Evolutionary conservation across 2,888 invertebrate genomes (phyloP), one percentile per base, ranked within the genome.

Genomic region (Clitarchus hookeri): DNA sequence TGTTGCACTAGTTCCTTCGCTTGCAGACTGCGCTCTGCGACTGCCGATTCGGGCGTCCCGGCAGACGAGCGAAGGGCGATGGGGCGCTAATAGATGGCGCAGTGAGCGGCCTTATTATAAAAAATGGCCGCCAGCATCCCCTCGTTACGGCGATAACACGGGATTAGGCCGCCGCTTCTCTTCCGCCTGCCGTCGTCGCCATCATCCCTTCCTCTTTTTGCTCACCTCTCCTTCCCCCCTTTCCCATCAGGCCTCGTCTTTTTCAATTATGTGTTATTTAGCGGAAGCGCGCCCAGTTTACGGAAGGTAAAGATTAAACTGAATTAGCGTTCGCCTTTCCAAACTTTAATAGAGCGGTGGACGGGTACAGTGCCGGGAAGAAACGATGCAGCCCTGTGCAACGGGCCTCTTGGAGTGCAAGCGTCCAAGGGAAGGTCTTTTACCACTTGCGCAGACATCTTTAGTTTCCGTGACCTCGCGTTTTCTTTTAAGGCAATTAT

Each of bases 191-290:
- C 53, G 19, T 53, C 53, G 53, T 19, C 53, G 12, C 79, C 25
- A 11, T 19, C 79, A 27, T 23, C 82, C 82, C 27, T 2, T 8
- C 82, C 27, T 44, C 27, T 6, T 6, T 23, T 27, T 36, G 27
- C 78, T 26, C 26, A 16, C 16, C 82, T 27, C 82, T 65, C 65
- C 82, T 6, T 12, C 6, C 3, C 79, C 79, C 82, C 27, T 27
- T 27, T 27, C 6, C 78, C 26, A 0, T 82, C 16, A 27, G 16
- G 19, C 84, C 87, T 65, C 84, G 87, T 87, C 85, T 87, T 87
- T 85, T 87, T 85, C 87, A 87, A 87, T 87, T 87, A 85, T 85
- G 87, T 85, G 85, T 87, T 87, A 87, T 87, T 87, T 87, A 87
- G 87, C 85, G 87, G 87, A 87, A 87, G 85, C 84, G 85, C 27